Percentiles rank a stretch among this genome's conserved stretches.
These are phyloP conservation scores for Procambarus virginalis DNA, from an alignment of 1,140 invertebrate species.

Conservation along the genomic window DNA sequence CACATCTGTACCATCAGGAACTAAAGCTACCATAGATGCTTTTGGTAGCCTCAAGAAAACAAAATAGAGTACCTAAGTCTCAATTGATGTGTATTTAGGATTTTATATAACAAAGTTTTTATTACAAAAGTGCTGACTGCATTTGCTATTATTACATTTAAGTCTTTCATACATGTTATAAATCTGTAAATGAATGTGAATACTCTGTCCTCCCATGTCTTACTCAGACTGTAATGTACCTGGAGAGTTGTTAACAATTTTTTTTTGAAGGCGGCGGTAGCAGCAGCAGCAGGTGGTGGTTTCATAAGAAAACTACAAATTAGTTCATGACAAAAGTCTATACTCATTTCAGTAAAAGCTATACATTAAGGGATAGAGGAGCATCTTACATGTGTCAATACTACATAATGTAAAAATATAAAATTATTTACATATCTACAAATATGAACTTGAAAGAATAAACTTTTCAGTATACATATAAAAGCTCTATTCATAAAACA, in stretches of 20 bases:
- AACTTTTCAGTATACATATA: slow-evolving; percentile 11
- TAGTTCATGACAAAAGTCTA: slow-evolving; percentile 2
- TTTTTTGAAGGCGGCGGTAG: no score
- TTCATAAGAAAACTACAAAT: not conserved
- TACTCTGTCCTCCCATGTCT: not conserved
- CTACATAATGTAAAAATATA: slow-evolving; percentile 36
- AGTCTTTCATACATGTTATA: no score
- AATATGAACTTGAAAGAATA: slow-evolving; percentile 31
- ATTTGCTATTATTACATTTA: not conserved
- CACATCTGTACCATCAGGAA: slow-evolving; percentile 70
- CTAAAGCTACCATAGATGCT: slow-evolving; percentile 73
- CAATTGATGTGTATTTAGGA: not conserved
- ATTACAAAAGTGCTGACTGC: not conserved
- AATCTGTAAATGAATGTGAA: not conserved
- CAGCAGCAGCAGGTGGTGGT: not conserved
- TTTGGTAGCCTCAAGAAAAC: slow-evolving; percentile 73
- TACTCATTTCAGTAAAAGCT: slow-evolving; percentile 21
- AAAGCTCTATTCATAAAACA: slow-evolving; percentile 38
- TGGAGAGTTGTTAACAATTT: no score
- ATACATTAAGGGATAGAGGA: not conserved
- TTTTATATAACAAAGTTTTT: not conserved
- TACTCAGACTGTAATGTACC: no score
- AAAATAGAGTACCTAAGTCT: slow-evolving; percentile 11
- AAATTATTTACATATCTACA: slow-evolving; percentile 51
- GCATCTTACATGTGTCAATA: not conserved